phyloP scores from a whole-genome alignment of 2,888 invertebrate species.

The Microchrysa polita region DNA sequence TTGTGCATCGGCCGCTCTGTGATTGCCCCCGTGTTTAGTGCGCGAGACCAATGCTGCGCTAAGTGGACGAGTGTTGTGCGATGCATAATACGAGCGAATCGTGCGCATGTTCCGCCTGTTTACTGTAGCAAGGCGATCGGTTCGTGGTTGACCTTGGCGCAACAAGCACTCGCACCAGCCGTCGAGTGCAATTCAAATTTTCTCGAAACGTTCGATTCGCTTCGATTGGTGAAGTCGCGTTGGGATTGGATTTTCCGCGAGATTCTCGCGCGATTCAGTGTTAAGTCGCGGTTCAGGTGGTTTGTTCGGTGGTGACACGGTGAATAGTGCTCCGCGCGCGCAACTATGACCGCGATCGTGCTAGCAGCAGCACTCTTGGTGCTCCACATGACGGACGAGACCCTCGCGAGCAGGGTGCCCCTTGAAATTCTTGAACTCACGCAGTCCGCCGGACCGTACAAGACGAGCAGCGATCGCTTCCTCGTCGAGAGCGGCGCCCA shows the following conservation, averaged over 20 bases:
- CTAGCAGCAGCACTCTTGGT: conserved; percentile 7
- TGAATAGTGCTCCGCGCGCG: not conserved
- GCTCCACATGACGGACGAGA: not conserved
- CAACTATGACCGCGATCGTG: conserved; percentile 20
- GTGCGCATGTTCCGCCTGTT: conserved; percentile 31
- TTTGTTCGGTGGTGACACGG: conserved; percentile 4
- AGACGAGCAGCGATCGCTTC: not conserved
- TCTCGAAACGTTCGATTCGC: conserved; percentile 6
- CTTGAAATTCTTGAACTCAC: conserved; percentile 9
- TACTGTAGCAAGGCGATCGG: conserved; percentile 19
- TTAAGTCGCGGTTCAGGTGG: not conserved
- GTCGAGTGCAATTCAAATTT: conserved; percentile 22
- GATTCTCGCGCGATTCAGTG: not conserved
- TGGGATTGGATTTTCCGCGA: not conserved
- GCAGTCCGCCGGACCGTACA: not conserved
- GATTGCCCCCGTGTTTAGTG: not conserved
- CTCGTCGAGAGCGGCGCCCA: not conserved
- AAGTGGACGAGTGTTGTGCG: conserved; percentile 2
- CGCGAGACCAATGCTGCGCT: not conserved
- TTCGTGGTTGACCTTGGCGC: conserved; percentile 24
- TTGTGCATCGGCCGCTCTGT: too few species aligned
- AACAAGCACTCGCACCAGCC: too few species aligned
- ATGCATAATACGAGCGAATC: conserved; percentile 20
- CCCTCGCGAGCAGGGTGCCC: conserved; percentile 27
- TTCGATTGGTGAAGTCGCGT: not conserved